Conservation (phyloP, 2,797 vertebrate genomes). For the Clarias pachynema region DNA sequence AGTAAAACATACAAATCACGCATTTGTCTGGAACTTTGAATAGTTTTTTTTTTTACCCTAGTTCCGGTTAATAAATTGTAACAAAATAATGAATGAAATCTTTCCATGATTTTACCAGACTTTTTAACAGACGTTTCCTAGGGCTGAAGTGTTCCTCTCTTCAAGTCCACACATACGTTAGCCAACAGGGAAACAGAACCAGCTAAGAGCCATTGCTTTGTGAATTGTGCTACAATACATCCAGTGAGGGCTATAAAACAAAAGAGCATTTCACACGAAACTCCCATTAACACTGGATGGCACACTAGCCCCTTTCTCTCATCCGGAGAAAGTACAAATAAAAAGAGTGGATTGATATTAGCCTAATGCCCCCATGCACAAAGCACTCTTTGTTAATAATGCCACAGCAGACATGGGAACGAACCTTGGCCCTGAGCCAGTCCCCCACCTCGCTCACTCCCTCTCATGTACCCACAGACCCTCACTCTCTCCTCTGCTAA, state of each 20-base stretch:
- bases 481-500: slow-evolving; percentile 16
- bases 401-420: slow-evolving; percentile 58
- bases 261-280: slow-evolving; percentile 51
- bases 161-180: slow-evolving; percentile 17
- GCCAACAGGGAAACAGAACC: slow-evolving; percentile 20
- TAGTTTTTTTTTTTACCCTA: not conserved
- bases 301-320: slow-evolving; percentile 54
- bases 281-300: slow-evolving; percentile 41
- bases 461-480: not conserved
- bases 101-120: not conserved
- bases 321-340: slow-evolving; percentile 54
- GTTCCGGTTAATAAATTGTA: not conserved
- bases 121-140: not conserved
- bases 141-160: not conserved
- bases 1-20: not conserved
- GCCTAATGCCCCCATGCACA: slow-evolving; percentile 56
- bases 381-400: slow-evolving; percentile 60
- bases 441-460: slow-evolving; percentile 26
- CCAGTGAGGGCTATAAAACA: slow-evolving; percentile 48
- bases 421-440: slow-evolving; percentile 47
- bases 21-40: not conserved
- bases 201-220: slow-evolving; percentile 12
- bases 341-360: slow-evolving; percentile 61
- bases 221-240: slow-evolving; percentile 40
- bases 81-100: not conserved